phyloP scores from a whole-genome alignment of 2,888 invertebrate genomes.

The Rhopalosiphum nymphaeae region DNA sequence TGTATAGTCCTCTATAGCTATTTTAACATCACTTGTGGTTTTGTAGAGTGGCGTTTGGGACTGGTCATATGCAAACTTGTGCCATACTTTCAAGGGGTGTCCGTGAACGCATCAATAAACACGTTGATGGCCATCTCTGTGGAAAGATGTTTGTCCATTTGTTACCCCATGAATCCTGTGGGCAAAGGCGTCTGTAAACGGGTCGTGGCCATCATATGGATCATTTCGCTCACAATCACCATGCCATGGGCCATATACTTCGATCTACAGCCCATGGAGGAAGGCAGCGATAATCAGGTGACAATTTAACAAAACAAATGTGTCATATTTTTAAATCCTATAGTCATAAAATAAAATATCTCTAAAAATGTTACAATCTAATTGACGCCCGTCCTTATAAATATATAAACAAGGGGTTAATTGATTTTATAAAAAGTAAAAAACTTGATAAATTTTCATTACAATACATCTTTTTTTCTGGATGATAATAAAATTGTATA shows the following conservation, averaged over 20 bases:
- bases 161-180: slow-evolving; percentile 72
- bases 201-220: slow-evolving; percentile 72
- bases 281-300: slow-evolving; percentile 70
- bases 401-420: background rate
- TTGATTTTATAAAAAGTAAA: background rate
- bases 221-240: slow-evolving; percentile 71
- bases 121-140: slow-evolving; percentile 74
- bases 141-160: slow-evolving; percentile 73
- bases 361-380: background rate
- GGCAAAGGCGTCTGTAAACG: slow-evolving; percentile 70
- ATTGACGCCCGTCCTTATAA: background rate
- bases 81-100: slow-evolving; percentile 74
- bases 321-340: background rate
- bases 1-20: background rate
- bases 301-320: background rate
- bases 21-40: background rate
- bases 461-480: background rate
- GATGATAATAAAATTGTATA: background rate
- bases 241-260: slow-evolving; percentile 73
- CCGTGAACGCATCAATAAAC: slow-evolving; percentile 74
- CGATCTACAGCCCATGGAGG: slow-evolving; percentile 70
- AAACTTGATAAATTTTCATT: background rate
- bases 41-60: slow-evolving; percentile 74
- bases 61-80: slow-evolving; percentile 74
- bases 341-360: background rate